A percentile compares a stretch with the other conserved stretches of the same genome.
Conservation (phyloP, 1,140 invertebrate genomes). For the Aphaenogaster floridana region DNA sequence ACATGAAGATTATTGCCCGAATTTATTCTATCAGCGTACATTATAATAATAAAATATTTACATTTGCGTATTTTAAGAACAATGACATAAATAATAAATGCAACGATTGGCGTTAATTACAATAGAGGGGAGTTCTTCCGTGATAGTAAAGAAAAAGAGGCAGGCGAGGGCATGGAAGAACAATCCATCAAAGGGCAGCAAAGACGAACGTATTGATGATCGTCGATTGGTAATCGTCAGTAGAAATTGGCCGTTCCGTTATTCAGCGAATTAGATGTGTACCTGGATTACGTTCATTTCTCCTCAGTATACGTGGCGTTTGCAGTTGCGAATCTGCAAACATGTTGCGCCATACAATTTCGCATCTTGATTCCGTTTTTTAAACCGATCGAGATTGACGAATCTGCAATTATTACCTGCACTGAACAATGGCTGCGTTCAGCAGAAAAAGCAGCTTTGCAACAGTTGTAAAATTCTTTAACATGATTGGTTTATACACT, state of each 20-base stretch:
- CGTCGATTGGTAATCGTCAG: conserved; percentile 18
- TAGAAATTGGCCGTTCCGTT: conserved; percentile 60
- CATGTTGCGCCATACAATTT: neutral
- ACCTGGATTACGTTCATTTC: conserved; percentile 24
- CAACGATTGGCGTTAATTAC: conserved; percentile 23
- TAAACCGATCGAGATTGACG: neutral
- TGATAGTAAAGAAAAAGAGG: conserved; percentile 9
- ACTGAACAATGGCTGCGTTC: no score
- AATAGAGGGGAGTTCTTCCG: neutral
- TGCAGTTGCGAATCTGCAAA: conserved; percentile 15
- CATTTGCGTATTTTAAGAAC: neutral
- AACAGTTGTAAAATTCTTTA: no score
- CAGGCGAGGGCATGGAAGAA: neutral
- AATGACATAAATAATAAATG: conserved; percentile 9
- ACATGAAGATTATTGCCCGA: neutral
- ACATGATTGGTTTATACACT: no score
- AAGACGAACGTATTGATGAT: conserved; percentile 44
- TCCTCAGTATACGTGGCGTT: conserved; percentile 6
- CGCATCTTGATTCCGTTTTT: neutral
- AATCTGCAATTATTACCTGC: neutral
- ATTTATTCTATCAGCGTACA: neutral
- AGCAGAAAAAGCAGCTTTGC: no score
- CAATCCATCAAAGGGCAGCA: neutral
- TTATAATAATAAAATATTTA: conserved; percentile 14
- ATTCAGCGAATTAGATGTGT: conserved; percentile 59